Evolutionary conservation across 2,797 vertebrate genomes (phyloP).

Genomic region (Calcarius lapponicus): DNA sequence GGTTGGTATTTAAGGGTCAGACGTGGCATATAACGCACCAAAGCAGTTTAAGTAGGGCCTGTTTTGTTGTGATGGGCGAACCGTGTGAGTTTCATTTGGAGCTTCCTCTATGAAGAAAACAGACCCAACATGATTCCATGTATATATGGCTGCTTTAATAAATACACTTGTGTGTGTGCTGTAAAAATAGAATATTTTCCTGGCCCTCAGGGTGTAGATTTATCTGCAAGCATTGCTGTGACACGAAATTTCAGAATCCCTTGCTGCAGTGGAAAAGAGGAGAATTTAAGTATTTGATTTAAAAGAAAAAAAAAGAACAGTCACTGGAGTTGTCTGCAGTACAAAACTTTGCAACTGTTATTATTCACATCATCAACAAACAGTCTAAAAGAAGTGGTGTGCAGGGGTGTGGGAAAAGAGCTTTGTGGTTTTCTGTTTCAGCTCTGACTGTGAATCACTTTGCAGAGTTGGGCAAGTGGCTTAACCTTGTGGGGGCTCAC

Average conservation of each 20-base stretch:
- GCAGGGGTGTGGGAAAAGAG: constrained; percentile 70
- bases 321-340: background rate
- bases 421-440: constrained; percentile 62
- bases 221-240: background rate
- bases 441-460: constrained; percentile 66
- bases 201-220: background rate
- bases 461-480: constrained; percentile 51
- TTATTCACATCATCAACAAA: constrained; percentile 54
- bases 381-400: constrained; percentile 55
- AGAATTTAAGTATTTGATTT: background rate
- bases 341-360: constrained; percentile 30
- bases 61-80: background rate
- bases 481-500: background rate
- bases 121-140: background rate
- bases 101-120: background rate
- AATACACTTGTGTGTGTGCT: background rate
- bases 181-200: constrained; percentile 55
- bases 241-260: background rate
- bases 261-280: background rate
- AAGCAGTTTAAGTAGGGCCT: background rate
- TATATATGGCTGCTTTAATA: background rate
- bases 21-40: background rate
- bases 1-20: background rate
- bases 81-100: background rate
- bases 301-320: background rate